Evolutionary conservation across 2,888 invertebrate genomes (phyloP).

Genomic region (Drosophila dives): DNA sequence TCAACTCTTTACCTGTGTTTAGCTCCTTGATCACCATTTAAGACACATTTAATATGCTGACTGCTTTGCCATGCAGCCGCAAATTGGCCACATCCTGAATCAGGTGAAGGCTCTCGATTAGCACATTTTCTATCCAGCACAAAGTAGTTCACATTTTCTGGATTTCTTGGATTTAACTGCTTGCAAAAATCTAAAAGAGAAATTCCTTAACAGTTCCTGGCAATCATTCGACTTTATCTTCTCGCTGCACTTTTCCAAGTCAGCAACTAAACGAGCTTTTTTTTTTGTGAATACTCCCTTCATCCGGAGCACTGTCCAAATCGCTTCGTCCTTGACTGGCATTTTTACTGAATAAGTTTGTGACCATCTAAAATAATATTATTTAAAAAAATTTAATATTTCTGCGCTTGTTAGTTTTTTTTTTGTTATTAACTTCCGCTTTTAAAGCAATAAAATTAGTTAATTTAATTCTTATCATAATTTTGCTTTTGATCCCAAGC

Average conservation of each 20-base stretch:
- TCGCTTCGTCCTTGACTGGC: not conserved
- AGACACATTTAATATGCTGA: slow-evolving; percentile 84
- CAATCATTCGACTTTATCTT: not conserved
- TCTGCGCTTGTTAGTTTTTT: not conserved
- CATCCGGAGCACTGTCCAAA: not conserved
- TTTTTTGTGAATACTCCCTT: not conserved
- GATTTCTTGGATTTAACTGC: no score
- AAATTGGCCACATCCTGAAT: slow-evolving; percentile 80
- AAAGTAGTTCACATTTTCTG: slow-evolving; percentile 67
- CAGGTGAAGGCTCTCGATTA: slow-evolving; percentile 83
- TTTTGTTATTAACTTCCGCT: not conserved
- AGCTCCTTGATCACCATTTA: slow-evolving; percentile 86
- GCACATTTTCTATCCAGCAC: slow-evolving; percentile 86
- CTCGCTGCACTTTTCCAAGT: not conserved
- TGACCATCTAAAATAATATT: slow-evolving; percentile 9
- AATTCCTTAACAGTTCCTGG: slow-evolving; percentile 5
- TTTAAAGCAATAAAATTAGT: slow-evolving; percentile 3
- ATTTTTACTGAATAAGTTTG: slow-evolving; percentile 12
- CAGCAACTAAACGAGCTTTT: not conserved
- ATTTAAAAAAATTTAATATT: not conserved
- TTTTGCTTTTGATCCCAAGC: not conserved
- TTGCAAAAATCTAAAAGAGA: slow-evolving; percentile 15
- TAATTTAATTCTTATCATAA: slow-evolving; percentile 8
- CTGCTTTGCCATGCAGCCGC: slow-evolving; percentile 69
- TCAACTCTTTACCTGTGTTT: slow-evolving; percentile 67